Evolutionary conservation across 1,140 invertebrate species (phyloP).

Genomic region (Lamellibrachia luymesi): DNA sequence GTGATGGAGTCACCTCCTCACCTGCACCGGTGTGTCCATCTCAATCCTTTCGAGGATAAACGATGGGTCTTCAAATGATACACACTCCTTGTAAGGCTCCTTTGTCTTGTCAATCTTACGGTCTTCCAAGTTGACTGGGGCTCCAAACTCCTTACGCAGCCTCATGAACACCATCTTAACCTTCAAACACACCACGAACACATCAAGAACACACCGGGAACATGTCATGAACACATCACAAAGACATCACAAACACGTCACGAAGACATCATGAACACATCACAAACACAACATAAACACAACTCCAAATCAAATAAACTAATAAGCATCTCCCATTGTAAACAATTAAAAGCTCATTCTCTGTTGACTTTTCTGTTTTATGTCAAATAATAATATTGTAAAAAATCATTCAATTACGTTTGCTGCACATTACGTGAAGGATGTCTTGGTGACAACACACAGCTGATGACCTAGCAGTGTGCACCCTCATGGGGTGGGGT

Average conservation of each 20-base stretch:
- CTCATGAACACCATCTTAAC: conserved; percentile 45
- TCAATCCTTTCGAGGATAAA: conserved; percentile 51
- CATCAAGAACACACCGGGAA: not conserved
- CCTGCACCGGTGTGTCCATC: conserved; percentile 51
- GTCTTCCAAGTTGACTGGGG: conserved; percentile 44
- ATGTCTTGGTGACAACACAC: too few species aligned
- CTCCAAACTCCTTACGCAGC: conserved; percentile 50
- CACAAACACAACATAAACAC: too few species aligned
- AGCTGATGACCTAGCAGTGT: too few species aligned
- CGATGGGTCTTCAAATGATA: conserved; percentile 45
- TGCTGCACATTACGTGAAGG: too few species aligned
- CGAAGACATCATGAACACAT: too few species aligned
- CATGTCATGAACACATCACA: too few species aligned
- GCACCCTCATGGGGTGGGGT: not conserved
- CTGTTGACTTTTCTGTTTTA: too few species aligned
- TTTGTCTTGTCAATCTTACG: conserved; percentile 49
- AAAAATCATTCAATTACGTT: too few species aligned
- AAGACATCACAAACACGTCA: too few species aligned
- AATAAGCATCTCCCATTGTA: not conserved
- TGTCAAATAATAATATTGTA: too few species aligned
- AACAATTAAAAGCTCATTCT: not conserved
- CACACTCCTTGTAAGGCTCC: conserved; percentile 51
- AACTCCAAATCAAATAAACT: not conserved
- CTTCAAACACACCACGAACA: conserved; percentile 32
- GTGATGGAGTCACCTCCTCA: conserved; percentile 27